Evolutionary conservation across 2,797 vertebrate genomes (phyloP).

Genomic region (Mormyrops attenuatus): DNA sequence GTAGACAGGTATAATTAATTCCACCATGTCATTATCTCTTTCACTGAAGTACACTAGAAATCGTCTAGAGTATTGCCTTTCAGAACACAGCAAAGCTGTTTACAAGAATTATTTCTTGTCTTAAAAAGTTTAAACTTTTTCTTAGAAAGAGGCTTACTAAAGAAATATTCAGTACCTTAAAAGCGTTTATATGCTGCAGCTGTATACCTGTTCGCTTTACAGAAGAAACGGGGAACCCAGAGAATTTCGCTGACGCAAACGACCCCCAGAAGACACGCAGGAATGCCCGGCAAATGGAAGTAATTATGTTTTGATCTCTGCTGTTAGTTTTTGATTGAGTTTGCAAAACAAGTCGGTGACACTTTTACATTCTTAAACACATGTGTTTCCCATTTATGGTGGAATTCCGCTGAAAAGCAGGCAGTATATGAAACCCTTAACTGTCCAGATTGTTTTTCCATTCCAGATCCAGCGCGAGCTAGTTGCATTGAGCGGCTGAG

Average conservation of each 20-base stretch:
- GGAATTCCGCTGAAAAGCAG: slow-evolving; percentile 6
- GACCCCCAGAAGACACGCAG: background rate
- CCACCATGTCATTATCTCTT: slow-evolving; percentile 5
- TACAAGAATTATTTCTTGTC: background rate
- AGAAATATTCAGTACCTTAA: background rate
- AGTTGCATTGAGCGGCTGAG: background rate
- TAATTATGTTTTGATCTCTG: slow-evolving; percentile 12
- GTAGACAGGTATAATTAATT: slow-evolving; percentile 6
- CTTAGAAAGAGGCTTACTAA: background rate
- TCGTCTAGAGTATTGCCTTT: background rate
- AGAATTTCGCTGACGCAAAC: background rate
- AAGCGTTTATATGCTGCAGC: background rate
- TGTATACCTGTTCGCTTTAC: background rate
- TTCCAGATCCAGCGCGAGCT: background rate
- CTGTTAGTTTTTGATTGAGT: background rate
- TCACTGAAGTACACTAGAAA: background rate
- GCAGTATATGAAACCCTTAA: background rate
- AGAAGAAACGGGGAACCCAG: background rate
- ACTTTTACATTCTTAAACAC: slow-evolving; percentile 12
- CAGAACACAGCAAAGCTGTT: background rate
- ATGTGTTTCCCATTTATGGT: slow-evolving; percentile 8
- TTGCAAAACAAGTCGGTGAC: slow-evolving; percentile 10
- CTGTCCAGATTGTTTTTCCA: slow-evolving; percentile 13
- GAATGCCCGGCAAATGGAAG: slow-evolving; percentile 12
- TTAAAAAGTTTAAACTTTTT: background rate